Evolutionary conservation across 2,888 invertebrate species (phyloP).

Genomic region (Tricholauxania praeusta): DNA sequence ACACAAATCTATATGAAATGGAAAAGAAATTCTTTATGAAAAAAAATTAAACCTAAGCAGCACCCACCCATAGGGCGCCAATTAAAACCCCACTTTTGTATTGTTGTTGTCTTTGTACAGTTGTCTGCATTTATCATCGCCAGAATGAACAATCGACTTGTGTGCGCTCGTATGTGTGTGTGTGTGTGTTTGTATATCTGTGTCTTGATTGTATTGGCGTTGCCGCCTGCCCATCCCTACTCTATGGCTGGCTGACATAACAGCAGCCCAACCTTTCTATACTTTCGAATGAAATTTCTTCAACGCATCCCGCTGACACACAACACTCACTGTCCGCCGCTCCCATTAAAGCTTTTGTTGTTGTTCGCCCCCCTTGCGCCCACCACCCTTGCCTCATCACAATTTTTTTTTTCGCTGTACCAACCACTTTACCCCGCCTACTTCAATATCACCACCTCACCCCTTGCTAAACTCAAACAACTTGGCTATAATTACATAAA

Average conservation of each 20-base stretch:
- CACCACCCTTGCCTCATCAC: background rate
- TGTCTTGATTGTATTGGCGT: background rate
- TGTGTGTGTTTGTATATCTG: slow-evolving; percentile 27
- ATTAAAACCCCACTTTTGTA: slow-evolving; percentile 35
- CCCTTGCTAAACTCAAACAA: slow-evolving; percentile 9
- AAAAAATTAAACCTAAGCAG: slow-evolving; percentile 6
- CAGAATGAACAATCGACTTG: slow-evolving; percentile 41
- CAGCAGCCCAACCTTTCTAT: background rate
- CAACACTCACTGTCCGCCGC: background rate
- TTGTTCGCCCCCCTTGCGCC: background rate
- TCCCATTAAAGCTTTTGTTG: background rate
- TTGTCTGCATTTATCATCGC: slow-evolving; percentile 42
- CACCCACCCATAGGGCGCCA: slow-evolving; percentile 32
- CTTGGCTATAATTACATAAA: slow-evolving; percentile 42
- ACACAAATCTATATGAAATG: slow-evolving; percentile 13
- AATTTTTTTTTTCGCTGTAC: too few species aligned
- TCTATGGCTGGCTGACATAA: too few species aligned
- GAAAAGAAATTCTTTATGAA: background rate
- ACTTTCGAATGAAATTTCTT: background rate
- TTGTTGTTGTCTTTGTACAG: slow-evolving; percentile 32
- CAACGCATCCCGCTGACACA: slow-evolving; percentile 2
- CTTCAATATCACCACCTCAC: slow-evolving; percentile 1
- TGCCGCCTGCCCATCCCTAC: slow-evolving; percentile 5
- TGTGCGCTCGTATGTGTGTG: slow-evolving; percentile 9
- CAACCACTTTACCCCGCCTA: background rate